Conservation (phyloP, 2,797 vertebrate genomes). For the Cossypha caffra region DNA sequence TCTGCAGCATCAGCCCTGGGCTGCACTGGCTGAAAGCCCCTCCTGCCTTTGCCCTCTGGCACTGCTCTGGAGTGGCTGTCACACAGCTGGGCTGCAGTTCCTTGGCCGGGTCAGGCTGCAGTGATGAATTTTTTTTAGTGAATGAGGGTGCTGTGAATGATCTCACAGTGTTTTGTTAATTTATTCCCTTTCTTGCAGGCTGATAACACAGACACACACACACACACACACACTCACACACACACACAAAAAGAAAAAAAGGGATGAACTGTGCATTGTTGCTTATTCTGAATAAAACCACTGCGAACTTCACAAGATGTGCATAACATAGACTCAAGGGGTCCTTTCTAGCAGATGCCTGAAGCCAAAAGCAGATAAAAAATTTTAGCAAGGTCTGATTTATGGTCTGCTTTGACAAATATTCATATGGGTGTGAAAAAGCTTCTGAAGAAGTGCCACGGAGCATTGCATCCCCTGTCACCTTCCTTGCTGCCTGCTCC, state of each 20-base stretch:
- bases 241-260: too few relatives aligned
- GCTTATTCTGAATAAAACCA: not conserved
- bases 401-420: not conserved
- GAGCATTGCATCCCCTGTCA: not conserved
- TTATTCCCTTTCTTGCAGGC: not conserved
- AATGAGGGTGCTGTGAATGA: not conserved
- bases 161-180: not conserved
- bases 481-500: not conserved
- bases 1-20: not conserved
- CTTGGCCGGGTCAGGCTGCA: not conserved
- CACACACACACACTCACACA: not conserved
- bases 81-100: not conserved
- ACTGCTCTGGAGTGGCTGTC: not conserved
- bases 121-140: not conserved
- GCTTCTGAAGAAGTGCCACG: not conserved
- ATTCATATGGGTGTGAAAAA: constrained; percentile 5
- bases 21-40: not conserved
- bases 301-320: not conserved
- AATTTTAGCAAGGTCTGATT: not conserved
- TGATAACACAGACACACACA: not conserved
- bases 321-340: not conserved
- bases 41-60: not conserved
- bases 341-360: not conserved
- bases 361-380: not conserved
- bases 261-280: not conserved